Evolutionary conservation across 1,140 invertebrate genomes (phyloP).

Genomic region (Diplogasteroides magnus): DNA sequence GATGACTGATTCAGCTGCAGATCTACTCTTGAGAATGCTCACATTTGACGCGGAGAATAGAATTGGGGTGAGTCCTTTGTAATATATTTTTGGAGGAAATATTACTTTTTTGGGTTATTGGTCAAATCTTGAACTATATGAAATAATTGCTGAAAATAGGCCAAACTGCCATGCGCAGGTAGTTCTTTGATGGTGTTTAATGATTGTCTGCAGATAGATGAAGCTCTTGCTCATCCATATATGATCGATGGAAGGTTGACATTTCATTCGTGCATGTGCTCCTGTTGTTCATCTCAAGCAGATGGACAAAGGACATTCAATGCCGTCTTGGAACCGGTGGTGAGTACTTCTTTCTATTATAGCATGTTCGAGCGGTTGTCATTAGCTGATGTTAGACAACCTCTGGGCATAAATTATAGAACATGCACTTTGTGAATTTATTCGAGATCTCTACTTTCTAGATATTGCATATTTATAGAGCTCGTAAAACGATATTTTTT

Average conservation of each 20-base stretch:
- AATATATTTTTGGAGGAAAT: too few species aligned
- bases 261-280: conserved; percentile 99
- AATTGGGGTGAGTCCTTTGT: conserved; percentile 65
- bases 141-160: conserved; percentile 1
- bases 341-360: conserved; percentile 56
- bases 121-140: conserved; percentile 13
- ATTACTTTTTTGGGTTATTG: conserved; percentile 6
- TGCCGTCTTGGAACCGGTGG: conserved; percentile 83
- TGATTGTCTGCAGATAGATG: conserved; percentile 84
- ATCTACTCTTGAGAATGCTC: conserved; percentile 93
- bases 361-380: too few species aligned
- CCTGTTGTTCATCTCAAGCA: conserved; percentile 76
- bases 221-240: conserved; percentile 90
- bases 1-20: conserved; percentile 73
- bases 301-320: conserved; percentile 75
- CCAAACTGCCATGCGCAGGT: conserved; percentile 12
- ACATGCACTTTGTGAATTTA: too few species aligned
- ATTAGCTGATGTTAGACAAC: background rate
- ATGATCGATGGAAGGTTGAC: conserved; percentile 90
- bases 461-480: too few species aligned
- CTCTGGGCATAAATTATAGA: too few species aligned
- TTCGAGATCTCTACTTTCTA: too few species aligned
- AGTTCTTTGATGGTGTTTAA: conserved; percentile 63
- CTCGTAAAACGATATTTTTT: background rate
- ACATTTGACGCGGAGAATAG: conserved; percentile 76